A percentile compares a stretch with the other conserved stretches of the same genome.
phyloP scores from a whole-genome alignment of 2,113 vertebrate genomes.

The Platichthys stellatus region DNA sequence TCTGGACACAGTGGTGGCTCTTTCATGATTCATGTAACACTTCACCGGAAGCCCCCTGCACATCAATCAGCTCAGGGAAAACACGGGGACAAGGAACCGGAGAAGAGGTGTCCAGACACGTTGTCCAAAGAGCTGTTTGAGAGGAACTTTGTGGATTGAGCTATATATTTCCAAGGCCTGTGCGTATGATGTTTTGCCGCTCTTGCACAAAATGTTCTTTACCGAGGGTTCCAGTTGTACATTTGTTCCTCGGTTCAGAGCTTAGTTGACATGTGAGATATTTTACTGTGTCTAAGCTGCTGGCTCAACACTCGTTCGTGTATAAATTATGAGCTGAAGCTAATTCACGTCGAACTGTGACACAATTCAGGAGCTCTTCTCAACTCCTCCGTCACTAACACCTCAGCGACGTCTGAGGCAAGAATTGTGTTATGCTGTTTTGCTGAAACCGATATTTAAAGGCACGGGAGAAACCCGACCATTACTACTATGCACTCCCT shows the following conservation, averaged over 20 bases:
- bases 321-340: not conserved
- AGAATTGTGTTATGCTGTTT: not conserved
- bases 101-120: conserved; percentile 47
- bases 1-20: conserved; percentile 18
- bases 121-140: conserved; percentile 45
- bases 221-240: not conserved
- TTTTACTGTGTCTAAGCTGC: not conserved
- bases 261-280: not conserved
- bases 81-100: conserved; percentile 30
- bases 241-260: not conserved
- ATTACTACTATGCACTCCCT: not conserved
- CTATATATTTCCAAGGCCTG: conserved; percentile 19
- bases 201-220: conserved; percentile 1
- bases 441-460: conserved; percentile 1
- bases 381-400: not conserved
- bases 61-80: conserved; percentile 33
- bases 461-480: not conserved
- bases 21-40: conserved; percentile 54
- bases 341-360: not conserved
- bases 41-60: conserved; percentile 15
- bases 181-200: not conserved
- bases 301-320: not conserved
- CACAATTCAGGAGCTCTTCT: not conserved
- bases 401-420: not conserved
- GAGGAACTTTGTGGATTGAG: conserved; percentile 10